phyloP scores from a whole-genome alignment of 2,888 invertebrate genomes.

The Drosophila antonietae region DNA sequence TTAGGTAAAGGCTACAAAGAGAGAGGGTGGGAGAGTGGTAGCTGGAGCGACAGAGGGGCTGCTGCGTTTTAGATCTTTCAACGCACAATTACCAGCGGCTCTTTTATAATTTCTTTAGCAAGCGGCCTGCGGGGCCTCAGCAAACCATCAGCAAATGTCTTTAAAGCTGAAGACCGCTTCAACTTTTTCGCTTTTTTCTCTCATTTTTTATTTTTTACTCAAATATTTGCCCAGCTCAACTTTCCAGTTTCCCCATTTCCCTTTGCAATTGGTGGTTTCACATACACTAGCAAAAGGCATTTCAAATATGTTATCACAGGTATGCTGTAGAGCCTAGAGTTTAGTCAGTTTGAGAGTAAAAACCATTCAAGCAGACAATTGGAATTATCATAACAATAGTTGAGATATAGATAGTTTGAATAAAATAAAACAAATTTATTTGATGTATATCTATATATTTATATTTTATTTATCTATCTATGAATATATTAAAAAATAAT shows the following conservation, averaged over 20 bases:
- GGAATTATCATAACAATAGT: too few species aligned
- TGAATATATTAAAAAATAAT: too few species aligned
- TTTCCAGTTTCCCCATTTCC: background rate
- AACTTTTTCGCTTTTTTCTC: conserved; percentile 4
- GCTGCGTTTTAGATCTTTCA: conserved; percentile 67
- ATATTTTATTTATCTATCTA: too few species aligned
- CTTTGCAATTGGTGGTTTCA: conserved; percentile 22
- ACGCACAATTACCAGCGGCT: conserved; percentile 77
- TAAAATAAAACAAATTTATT: too few species aligned
- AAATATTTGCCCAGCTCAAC: conserved; percentile 26
- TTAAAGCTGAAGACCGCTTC: conserved; percentile 35
- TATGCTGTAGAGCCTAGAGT: too few species aligned
- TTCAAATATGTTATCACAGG: background rate
- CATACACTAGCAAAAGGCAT: conserved; percentile 1
- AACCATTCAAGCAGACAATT: too few species aligned
- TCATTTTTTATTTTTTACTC: background rate
- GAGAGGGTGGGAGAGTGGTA: background rate
- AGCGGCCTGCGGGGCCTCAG: conserved; percentile 21
- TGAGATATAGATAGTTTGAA: too few species aligned
- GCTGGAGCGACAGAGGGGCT: background rate
- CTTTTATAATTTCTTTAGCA: conserved; percentile 73
- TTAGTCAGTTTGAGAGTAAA: too few species aligned
- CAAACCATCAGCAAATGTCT: conserved; percentile 34
- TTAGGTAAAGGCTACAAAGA: conserved; percentile 48
- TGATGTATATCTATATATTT: too few species aligned